phyloP scores from a whole-genome alignment of 2,113 vertebrate genomes.

The Brachyhypopomus gauderio region DNA sequence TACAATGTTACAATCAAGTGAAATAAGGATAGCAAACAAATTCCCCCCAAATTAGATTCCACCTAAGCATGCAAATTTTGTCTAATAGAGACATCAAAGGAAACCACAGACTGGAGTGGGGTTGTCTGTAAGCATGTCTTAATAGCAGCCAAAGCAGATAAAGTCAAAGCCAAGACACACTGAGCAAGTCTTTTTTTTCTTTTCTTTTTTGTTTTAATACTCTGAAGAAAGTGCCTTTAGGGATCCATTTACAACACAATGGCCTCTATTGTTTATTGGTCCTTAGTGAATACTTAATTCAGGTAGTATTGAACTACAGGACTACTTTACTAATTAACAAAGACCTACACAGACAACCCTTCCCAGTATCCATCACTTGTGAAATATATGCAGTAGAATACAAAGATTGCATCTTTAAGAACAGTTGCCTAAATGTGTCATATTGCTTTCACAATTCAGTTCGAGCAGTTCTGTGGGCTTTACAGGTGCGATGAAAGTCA shows the following conservation, averaged over 20 bases:
- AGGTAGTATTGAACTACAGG: slow-evolving; percentile 36
- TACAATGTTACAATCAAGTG: slow-evolving; percentile 70
- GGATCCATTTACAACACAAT: slow-evolving; percentile 44
- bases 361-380: slow-evolving; percentile 19
- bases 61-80: slow-evolving; percentile 71
- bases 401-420: slow-evolving; percentile 4
- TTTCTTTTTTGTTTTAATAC: neutral
- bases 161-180: slow-evolving; percentile 52
- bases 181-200: slow-evolving; percentile 39
- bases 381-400: slow-evolving; percentile 1
- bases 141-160: slow-evolving; percentile 52
- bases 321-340: slow-evolving; percentile 40
- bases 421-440: slow-evolving; percentile 27
- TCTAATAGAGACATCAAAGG: slow-evolving; percentile 60
- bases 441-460: slow-evolving; percentile 49
- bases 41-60: slow-evolving; percentile 55
- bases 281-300: slow-evolving; percentile 29
- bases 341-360: slow-evolving; percentile 32
- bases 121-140: slow-evolving; percentile 45
- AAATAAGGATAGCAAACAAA: slow-evolving; percentile 63
- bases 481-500: neutral
- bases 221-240: slow-evolving; percentile 34
- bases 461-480: neutral
- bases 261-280: slow-evolving; percentile 38
- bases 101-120: slow-evolving; percentile 44